Evolutionary conservation across 1,140 invertebrate genomes (phyloP), one percentile per base, ranked within the genome.

Genomic region (Drosophila ogumai): DNA sequence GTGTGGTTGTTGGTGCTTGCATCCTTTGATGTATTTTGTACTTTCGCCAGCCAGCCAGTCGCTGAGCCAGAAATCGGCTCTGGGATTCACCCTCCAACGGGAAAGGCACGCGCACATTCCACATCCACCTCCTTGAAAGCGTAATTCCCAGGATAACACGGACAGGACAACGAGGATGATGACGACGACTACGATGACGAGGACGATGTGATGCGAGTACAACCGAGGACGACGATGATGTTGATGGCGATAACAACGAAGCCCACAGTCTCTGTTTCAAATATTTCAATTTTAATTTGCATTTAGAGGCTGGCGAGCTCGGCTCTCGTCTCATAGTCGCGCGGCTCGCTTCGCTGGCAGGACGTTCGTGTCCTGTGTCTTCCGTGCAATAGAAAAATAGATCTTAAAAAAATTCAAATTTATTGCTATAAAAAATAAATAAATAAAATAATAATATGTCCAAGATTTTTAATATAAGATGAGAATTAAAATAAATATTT

Each of bases 21-120:
- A 66, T 61, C 78, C 84, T 88, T 88, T 88, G 85, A 88, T 88
- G 85, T 88, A 73, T 69, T 69, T 76, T 77, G 63, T 66, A 80
- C 81, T 85, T 88, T 86, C 79, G 82, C 82, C 82, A 90, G 84
- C 82, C 82, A 88, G 84, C 84, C 84, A 88, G 80, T 88, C 77
- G 76, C 73, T 71, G 81, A 55, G 60, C 64, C 65, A 76, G 75
- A 60, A 81, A 36, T 25, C 44, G 28, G 22, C 22, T 25, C 46
- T 28, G 46, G 41, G 41, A 72, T 68, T 75, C 74, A 76, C 63
- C 74, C 73, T 64, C 74, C 41, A 77, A 68, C 43, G 28, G 50
- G 73, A 84, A 66, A 63, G 64, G 66, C 63, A 75, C 69, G 60
- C 63, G 59, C 80, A 65, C 64, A 57, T 66, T 64, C 60, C 65